Conservation (phyloP, 2,888 invertebrate species). For the Corythucha ciliata region DNA sequence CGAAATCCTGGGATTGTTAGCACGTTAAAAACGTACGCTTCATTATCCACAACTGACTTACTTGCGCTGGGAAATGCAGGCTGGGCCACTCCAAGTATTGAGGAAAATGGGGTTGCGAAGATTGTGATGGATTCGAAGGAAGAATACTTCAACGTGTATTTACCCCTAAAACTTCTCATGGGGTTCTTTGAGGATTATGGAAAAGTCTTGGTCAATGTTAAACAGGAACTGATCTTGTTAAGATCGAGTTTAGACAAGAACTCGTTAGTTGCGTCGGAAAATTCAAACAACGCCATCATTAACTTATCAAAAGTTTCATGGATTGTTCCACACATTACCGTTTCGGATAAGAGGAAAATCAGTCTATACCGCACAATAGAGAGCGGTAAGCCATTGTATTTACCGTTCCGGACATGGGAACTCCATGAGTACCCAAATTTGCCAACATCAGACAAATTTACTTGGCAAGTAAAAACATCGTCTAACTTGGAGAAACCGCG, state of each 20-base stretch:
- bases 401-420: constrained; percentile 18
- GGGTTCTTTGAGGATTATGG: constrained; percentile 13
- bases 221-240: constrained; percentile 17
- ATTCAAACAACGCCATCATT: not conserved
- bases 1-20: too few relatives aligned
- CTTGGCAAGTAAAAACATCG: too few relatives aligned
- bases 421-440: constrained; percentile 11
- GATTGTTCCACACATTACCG: constrained; percentile 12
- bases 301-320: constrained; percentile 13
- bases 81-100: not conserved
- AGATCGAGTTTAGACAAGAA: constrained; percentile 9
- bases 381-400: not conserved
- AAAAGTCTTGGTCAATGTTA: constrained; percentile 14
- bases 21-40: not conserved
- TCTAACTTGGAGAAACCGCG: constrained; percentile 40
- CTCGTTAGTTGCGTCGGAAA: not conserved
- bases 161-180: constrained; percentile 8
- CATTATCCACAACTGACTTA: not conserved
- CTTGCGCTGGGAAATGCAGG: constrained; percentile 1
- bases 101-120: too few relatives aligned
- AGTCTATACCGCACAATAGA: constrained; percentile 6
- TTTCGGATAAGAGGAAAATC: constrained; percentile 10
- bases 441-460: not conserved
- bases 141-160: constrained; percentile 9
- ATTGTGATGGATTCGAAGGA: constrained; percentile 5